Evolutionary conservation across 2,113 vertebrate species (phyloP).

Genomic region (Sinocyclocheilus maitianheensis): DNA sequence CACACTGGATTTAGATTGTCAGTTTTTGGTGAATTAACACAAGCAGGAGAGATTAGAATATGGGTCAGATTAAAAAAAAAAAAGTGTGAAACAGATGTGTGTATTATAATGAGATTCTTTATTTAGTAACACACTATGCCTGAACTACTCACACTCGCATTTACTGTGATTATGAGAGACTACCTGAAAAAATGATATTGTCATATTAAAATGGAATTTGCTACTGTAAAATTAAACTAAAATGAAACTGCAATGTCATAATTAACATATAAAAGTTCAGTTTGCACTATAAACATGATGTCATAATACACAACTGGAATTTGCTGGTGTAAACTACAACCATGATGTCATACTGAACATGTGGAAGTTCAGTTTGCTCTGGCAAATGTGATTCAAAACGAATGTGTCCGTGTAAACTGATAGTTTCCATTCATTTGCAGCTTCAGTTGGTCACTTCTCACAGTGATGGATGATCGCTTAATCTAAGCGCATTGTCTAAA

Average conservation of each 20-base stretch:
- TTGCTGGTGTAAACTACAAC: neutral
- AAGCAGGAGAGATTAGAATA: conserved; percentile 13
- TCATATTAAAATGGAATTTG: too few relatives aligned
- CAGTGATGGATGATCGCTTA: neutral
- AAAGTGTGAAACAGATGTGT: conserved; percentile 21
- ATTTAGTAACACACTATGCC: neutral
- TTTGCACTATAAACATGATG: too few relatives aligned
- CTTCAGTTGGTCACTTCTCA: neutral
- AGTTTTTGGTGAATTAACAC: neutral
- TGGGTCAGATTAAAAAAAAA: neutral
- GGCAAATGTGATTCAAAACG: neutral
- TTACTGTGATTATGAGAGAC: too few relatives aligned
- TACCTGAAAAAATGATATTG: too few relatives aligned
- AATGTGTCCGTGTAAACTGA: neutral
- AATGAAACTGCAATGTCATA: too few relatives aligned
- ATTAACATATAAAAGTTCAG: too few relatives aligned
- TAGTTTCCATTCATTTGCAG: neutral
- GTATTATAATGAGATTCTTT: conserved; percentile 2
- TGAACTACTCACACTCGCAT: neutral
- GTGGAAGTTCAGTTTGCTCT: neutral
- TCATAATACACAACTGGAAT: too few relatives aligned
- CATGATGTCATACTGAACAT: neutral
- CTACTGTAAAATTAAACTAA: too few relatives aligned
- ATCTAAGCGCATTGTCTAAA: too few relatives aligned
- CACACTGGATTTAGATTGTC: neutral